These are phyloP conservation scores for Porites cylindrica DNA, from an alignment of 92 coral and sea anemone species.

Conservation along the genomic window DNA sequence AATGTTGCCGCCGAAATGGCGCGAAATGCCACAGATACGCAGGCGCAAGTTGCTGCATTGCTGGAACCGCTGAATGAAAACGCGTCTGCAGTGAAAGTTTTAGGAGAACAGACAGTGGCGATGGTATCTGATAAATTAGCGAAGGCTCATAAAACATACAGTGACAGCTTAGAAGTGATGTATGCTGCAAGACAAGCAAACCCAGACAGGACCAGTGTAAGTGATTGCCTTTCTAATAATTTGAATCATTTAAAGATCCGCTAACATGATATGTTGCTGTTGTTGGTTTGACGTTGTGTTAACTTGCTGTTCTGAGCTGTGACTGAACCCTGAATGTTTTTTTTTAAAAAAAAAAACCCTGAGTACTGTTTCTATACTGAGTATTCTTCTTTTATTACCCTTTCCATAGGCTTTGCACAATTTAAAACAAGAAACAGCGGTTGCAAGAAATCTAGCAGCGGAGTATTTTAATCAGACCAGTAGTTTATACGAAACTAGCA, in stretches of 20 bases:
- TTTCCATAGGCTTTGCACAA: conserved; percentile 22
- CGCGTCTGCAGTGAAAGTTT: conserved; percentile 47
- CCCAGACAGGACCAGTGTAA: conserved; percentile 62
- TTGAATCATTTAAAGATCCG: too few relatives aligned
- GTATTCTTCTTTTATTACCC: background rate
- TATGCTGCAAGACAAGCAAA: conserved; percentile 48
- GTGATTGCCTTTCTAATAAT: too few relatives aligned
- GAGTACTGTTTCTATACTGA: background rate
- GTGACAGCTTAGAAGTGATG: conserved; percentile 55
- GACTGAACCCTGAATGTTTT: too few relatives aligned
- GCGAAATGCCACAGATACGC: conserved; percentile 24
- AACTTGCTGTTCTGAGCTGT: too few relatives aligned
- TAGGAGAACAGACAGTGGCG: conserved; percentile 59
- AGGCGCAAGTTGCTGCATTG: conserved; percentile 42
- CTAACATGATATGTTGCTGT: too few relatives aligned
- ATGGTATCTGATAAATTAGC: conserved; percentile 52
- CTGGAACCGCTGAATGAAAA: conserved; percentile 63
- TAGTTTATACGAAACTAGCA: conserved; percentile 66
- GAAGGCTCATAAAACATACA: conserved; percentile 69
- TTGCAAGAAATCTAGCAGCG: conserved; percentile 3
- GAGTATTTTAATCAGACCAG: conserved; percentile 50
- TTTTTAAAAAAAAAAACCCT: too few relatives aligned
- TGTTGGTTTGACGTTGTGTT: too few relatives aligned
- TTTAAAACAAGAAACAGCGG: conserved; percentile 1
- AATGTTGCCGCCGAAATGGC: conserved; percentile 49